Conservation (phyloP, 2,113 vertebrate genomes). For the Protobothrops flavoviridis region DNA sequence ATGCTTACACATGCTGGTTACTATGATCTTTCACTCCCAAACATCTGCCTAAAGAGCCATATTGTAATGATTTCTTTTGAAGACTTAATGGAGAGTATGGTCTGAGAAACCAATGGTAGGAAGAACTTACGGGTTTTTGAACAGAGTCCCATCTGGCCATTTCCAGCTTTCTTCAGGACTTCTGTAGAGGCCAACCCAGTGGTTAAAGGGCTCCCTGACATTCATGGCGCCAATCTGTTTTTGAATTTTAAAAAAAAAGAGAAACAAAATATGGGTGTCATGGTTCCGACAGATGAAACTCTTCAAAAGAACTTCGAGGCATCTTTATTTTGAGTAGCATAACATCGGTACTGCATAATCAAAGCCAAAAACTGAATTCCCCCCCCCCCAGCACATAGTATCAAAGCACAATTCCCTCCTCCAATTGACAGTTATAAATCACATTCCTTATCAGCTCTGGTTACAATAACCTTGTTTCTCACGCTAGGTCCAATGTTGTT, state of each 20-base stretch:
- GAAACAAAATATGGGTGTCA: too few species aligned
- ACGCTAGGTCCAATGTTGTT: too few species aligned
- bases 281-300: too few species aligned
- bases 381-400: too few species aligned
- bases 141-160: background rate
- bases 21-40: background rate
- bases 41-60: background rate
- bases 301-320: too few species aligned
- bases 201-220: background rate
- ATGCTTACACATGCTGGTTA: background rate
- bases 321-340: too few species aligned
- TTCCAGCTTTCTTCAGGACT: background rate
- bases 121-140: constrained; percentile 23
- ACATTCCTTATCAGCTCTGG: too few species aligned
- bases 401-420: too few species aligned
- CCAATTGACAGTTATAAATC: too few species aligned
- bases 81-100: background rate
- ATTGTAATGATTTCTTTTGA: background rate
- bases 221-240: background rate
- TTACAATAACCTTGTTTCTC: too few species aligned
- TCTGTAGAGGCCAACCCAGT: constrained; percentile 23
- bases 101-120: background rate
- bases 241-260: background rate
- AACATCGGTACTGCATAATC: too few species aligned
- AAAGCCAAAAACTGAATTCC: too few species aligned